A percentile compares a stretch with the other conserved stretches of the same genome.
These are phyloP conservation scores for Dinocampus coccinellae DNA, from an alignment of 2,888 invertebrate genomes.

Conservation along the genomic window DNA sequence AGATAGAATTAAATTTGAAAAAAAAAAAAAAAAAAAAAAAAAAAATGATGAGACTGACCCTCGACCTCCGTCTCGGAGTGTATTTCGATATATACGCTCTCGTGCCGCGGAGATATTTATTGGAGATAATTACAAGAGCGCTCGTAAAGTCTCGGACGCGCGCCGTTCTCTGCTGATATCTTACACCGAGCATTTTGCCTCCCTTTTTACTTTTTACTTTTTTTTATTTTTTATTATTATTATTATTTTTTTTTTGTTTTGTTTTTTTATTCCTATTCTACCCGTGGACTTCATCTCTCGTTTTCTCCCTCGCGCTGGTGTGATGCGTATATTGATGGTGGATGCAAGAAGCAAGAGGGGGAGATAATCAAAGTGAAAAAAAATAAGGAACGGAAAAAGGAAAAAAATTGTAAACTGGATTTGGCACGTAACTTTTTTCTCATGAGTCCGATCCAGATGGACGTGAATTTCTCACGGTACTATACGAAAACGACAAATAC, in stretches of 20 bases:
- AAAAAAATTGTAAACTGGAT: constrained; percentile 17
- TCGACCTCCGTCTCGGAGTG: constrained; percentile 61
- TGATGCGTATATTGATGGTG: background rate
- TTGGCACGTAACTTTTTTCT: constrained; percentile 6
- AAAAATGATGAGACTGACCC: constrained; percentile 58
- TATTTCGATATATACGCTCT: constrained; percentile 66
- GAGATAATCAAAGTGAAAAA: background rate
- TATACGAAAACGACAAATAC: background rate
- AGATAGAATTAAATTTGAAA: constrained; percentile 5
- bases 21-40: constrained; percentile 50
- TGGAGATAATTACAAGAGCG: constrained; percentile 69
- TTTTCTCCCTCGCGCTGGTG: constrained; percentile 13
- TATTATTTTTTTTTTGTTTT: too few species aligned
- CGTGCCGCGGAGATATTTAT: constrained; percentile 69
- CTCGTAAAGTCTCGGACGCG: constrained; percentile 66
- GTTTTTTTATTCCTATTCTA: too few species aligned
- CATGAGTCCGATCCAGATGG: constrained; percentile 18
- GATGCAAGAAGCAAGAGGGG: background rate
- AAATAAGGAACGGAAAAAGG: background rate
- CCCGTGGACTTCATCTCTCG: background rate
- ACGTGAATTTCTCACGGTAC: constrained; percentile 33
- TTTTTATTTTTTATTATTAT: constrained; percentile 8
- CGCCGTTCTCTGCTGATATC: constrained; percentile 65
- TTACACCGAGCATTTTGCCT: constrained; percentile 54
- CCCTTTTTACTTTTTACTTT: constrained; percentile 28